phyloP scores from a whole-genome alignment of 2,888 invertebrate species.

The Meiosimyza decipiens region DNA sequence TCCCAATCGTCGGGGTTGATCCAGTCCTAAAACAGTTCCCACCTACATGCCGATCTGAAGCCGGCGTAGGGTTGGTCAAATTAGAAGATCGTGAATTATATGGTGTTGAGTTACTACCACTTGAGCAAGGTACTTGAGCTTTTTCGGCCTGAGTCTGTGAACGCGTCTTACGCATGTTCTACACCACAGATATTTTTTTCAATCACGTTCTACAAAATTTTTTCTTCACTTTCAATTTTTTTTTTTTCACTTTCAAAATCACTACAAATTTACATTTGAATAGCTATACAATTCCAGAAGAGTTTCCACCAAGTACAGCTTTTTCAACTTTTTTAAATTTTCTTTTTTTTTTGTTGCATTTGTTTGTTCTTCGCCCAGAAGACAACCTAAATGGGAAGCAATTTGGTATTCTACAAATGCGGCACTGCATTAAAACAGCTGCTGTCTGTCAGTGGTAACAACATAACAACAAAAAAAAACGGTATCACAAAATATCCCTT shows the following conservation, averaged over 20 bases:
- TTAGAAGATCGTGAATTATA: slow-evolving; percentile 33
- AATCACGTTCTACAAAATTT: too few relatives aligned
- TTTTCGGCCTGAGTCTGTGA: slow-evolving; percentile 66
- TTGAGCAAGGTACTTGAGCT: slow-evolving; percentile 48
- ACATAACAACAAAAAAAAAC: slow-evolving; percentile 12
- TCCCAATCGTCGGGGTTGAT: slow-evolving; percentile 4
- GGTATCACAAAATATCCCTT: slow-evolving; percentile 31
- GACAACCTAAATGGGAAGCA: background rate
- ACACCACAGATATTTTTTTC: slow-evolving; percentile 14
- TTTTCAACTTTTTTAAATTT: too few relatives aligned
- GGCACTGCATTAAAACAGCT: slow-evolving; percentile 40
- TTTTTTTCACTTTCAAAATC: too few relatives aligned
- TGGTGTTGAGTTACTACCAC: slow-evolving; percentile 36
- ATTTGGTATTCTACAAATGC: slow-evolving; percentile 6
- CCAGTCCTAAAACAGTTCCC: slow-evolving; percentile 2
- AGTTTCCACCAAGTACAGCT: too few relatives aligned
- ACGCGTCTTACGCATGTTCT: slow-evolving; percentile 64
- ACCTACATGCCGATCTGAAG: slow-evolving; percentile 32
- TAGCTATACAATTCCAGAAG: too few relatives aligned
- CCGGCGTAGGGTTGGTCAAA: slow-evolving; percentile 34
- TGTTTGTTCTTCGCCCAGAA: background rate
- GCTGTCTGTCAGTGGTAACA: slow-evolving; percentile 39
- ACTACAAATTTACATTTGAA: too few relatives aligned
- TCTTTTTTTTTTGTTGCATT: too few relatives aligned
- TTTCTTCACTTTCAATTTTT: too few relatives aligned